phyloP scores from a whole-genome alignment of 2,113 vertebrate species.

The Bothrops jararaca region DNA sequence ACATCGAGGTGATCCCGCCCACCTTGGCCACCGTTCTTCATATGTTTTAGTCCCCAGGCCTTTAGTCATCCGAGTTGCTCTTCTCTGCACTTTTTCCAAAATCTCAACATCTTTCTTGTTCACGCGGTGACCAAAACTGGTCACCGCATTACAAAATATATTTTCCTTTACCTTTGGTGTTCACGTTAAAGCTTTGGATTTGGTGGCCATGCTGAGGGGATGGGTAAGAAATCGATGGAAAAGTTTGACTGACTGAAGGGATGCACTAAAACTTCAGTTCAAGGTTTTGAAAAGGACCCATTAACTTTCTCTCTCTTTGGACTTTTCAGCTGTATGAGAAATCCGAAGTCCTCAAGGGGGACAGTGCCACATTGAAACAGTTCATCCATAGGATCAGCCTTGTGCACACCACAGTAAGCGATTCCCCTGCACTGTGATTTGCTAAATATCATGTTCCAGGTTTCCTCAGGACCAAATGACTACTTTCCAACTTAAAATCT shows the following conservation, averaged over 20 bases:
- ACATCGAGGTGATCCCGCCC: too few species aligned
- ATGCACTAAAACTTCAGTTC: not conserved
- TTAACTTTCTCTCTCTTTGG: not conserved
- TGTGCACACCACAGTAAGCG: constrained; percentile 72
- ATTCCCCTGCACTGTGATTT: not conserved
- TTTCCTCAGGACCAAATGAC: not conserved
- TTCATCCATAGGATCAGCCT: constrained; percentile 74
- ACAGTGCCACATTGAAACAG: constrained; percentile 56
- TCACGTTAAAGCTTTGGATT: not conserved
- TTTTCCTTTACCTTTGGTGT: not conserved
- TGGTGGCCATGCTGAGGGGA: not conserved
- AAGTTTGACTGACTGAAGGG: not conserved
- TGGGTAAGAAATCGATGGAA: too few species aligned
- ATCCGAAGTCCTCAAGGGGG: constrained; percentile 37
- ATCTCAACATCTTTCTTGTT: too few species aligned
- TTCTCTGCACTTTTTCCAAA: too few species aligned
- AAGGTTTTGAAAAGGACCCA: not conserved
- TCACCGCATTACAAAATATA: too few species aligned
- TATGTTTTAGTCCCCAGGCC: too few species aligned
- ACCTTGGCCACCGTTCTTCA: too few species aligned
- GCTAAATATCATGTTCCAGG: not conserved
- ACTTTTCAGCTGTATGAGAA: constrained; percentile 63
- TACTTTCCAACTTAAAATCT: not conserved
- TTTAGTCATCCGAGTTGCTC: too few species aligned
- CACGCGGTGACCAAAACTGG: too few species aligned